Evolutionary conservation across 2,113 vertebrate genomes (phyloP), one percentile per base, ranked within the genome.

Genomic region (Psammodynastes pulverulentus): DNA sequence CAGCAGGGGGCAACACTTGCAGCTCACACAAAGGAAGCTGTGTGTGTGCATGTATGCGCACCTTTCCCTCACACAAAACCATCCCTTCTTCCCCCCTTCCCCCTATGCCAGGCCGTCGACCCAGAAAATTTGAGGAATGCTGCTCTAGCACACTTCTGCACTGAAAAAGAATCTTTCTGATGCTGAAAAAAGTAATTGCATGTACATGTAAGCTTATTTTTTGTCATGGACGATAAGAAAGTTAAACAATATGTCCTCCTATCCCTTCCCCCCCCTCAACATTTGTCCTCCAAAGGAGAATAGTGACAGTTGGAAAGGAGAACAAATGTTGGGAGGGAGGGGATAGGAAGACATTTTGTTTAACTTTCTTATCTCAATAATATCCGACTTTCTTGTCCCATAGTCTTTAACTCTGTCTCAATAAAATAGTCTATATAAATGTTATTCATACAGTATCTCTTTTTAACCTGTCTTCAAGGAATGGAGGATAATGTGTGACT

Each of bases 11-110:
- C 24, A 4, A 24, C 24, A 3, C 56, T 29, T 7, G 6, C 56
- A 58, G 56, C 3, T 58, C 56, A 58, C 56, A 29, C 24, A 26
- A n/a, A 62, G 29, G 26, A 62, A 62, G 26, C 10, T 62, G 26
- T 62, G 26, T 13, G 10, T 0, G 1, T 9, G 3, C 0, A 54
- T 24, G 21, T 0, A 1, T 12, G 1, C 4, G 0, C 54, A 58
- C 3, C 54, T 62, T 9, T 10, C 26, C 10, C 58, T 62, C 58
- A 62, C 4, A 29, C 10, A 13, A 29, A 62, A n/a, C 1, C 26
- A 62, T n/a, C 26, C 58, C 26, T 29, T 29, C 58, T 29, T 26
- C 2, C 3, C 58, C 26, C 10, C 9, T 9, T 29, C 56, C 23
- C 56, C 24, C 26, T 29, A 1, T 12, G 58, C 21, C 7, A 3